These are phyloP conservation scores for Lepidurus packardi DNA, from an alignment of 1,140 invertebrate species.

Conservation along the genomic window DNA sequence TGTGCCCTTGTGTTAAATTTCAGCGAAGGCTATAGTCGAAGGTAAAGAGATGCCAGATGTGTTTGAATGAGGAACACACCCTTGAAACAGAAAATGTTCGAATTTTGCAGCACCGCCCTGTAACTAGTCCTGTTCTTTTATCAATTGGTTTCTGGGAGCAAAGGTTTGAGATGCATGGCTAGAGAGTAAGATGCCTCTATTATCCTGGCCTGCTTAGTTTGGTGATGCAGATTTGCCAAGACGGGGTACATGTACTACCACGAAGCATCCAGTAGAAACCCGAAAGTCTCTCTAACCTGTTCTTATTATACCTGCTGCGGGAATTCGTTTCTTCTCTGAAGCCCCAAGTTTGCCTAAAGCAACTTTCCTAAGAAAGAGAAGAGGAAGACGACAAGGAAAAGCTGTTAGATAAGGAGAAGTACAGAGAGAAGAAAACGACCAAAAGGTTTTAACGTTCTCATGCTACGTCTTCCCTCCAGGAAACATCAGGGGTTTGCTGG, in stretches of 20 bases:
- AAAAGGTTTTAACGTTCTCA: not conserved
- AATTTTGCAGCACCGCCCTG: constrained; percentile 12
- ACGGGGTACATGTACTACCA: not conserved
- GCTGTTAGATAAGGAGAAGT: not conserved
- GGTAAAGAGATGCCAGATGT: not conserved
- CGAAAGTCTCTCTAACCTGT: not conserved
- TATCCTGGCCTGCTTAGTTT: not conserved
- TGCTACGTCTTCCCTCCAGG: not conserved
- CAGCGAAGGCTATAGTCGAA: not conserved
- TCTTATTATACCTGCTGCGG: not conserved
- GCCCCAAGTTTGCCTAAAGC: not conserved
- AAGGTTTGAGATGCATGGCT: not conserved
- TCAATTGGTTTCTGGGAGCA: not conserved
- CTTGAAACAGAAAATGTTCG: not conserved
- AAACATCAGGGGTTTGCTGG: not conserved
- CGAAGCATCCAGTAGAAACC: not conserved
- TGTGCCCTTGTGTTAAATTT: not conserved
- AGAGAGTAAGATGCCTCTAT: not conserved
- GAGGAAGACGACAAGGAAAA: not conserved
- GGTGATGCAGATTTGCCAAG: not conserved
- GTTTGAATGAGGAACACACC: not conserved
- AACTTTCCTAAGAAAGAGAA: not conserved
- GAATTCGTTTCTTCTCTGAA: not conserved
- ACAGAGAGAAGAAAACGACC: not conserved
- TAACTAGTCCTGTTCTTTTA: not conserved